Conservation (phyloP, 2,797 vertebrate species). For the Poecile montanus region DNA sequence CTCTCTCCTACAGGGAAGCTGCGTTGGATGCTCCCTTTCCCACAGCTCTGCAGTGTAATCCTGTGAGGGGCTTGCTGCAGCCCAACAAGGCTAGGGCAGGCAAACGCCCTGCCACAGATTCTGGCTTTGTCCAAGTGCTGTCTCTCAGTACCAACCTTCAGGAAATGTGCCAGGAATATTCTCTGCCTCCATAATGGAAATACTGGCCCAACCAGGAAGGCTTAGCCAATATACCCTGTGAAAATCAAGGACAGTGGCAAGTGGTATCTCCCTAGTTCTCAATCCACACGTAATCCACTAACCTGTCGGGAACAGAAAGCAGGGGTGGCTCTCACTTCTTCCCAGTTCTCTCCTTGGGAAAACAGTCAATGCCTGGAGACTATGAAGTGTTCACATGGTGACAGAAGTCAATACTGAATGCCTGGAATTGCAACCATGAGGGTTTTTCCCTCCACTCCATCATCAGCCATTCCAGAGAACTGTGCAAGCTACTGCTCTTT, state of each 20-base stretch:
- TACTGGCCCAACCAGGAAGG: neutral
- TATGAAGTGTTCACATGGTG: accelerated
- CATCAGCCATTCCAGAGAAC: neutral
- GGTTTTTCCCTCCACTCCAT: accelerated
- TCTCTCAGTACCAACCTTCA: neutral
- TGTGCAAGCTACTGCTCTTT: neutral
- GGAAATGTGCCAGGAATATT: neutral
- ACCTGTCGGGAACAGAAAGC: neutral
- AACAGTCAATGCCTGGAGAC: accelerated
- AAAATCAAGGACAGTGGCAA: neutral
- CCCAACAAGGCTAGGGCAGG: neutral
- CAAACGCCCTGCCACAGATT: neutral
- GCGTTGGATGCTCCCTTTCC: accelerated
- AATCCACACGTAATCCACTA: neutral
- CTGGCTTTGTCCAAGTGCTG: neutral
- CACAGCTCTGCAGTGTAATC: accelerated
- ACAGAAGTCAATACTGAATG: neutral
- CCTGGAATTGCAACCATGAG: neutral
- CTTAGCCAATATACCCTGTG: neutral
- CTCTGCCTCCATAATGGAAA: neutral
- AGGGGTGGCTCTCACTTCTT: neutral
- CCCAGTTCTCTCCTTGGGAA: neutral
- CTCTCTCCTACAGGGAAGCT: neutral
- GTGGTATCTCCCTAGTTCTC: neutral
- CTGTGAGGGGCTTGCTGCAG: neutral